A percentile compares a stretch with the other conserved stretches of the same genome.
Conservation (phyloP, 2,888 invertebrate species). For the Callinectes sapidus region DNA sequence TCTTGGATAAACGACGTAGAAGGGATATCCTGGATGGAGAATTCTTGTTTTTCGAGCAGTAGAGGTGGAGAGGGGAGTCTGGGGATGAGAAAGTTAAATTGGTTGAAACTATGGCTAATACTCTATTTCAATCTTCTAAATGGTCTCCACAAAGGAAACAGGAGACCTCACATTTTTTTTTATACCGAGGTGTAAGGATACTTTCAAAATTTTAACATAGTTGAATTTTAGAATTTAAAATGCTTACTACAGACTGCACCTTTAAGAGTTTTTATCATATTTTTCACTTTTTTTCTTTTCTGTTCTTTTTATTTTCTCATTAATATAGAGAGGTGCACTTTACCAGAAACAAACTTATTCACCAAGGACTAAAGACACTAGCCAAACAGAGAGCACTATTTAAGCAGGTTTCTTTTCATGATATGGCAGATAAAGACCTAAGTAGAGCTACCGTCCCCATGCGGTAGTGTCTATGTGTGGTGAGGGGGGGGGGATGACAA, state of each 20-base stretch:
- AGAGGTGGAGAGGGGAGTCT: not conserved
- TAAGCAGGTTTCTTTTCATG: not conserved
- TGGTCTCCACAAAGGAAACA: not conserved
- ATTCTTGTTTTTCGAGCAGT: not conserved
- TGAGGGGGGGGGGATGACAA: not conserved
- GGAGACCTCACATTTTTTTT: not conserved
- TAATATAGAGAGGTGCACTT: not conserved
- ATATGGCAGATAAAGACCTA: not conserved
- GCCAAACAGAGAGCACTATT: not conserved
- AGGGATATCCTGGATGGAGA: not conserved
- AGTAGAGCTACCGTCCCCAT: not conserved
- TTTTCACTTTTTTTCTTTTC: not conserved
- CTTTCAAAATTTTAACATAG: not conserved
- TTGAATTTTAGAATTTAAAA: not conserved
- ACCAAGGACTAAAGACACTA: not conserved
- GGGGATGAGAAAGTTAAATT: constrained; percentile 30
- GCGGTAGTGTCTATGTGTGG: not conserved
- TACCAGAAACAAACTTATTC: not conserved
- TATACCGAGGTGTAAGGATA: not conserved
- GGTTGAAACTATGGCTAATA: constrained; percentile 2
- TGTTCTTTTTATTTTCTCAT: not conserved
- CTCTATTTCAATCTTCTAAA: constrained; percentile 20
- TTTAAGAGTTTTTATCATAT: not conserved
- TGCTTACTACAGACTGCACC: not conserved
- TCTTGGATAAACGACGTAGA: not conserved